Percentiles rank a stretch among this genome's conserved stretches.
Evolutionary conservation across 2,888 invertebrate genomes (phyloP).

Genomic region (Leptopilina myrica): DNA sequence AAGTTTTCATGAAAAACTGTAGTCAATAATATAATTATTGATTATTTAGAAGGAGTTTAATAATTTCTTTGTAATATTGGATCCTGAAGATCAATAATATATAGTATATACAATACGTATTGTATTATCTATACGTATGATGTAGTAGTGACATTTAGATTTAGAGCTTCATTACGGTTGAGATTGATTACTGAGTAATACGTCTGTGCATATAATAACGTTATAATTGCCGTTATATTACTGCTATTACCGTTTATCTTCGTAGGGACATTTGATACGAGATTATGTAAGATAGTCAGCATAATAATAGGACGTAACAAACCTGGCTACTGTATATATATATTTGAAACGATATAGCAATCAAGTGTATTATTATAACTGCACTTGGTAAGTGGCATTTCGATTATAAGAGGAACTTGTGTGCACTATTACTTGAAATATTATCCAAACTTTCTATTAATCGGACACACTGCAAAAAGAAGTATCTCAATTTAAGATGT

Average conservation of each 20-base stretch:
- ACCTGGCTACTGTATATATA: background rate
- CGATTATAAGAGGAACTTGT: background rate
- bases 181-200: constrained; percentile 3
- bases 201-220: constrained; percentile 53
- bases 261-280: constrained; percentile 47
- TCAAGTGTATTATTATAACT: background rate
- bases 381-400: background rate
- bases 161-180: background rate
- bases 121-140: no score
- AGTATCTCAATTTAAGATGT: no score
- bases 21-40: no score
- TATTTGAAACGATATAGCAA: background rate
- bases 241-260: constrained; percentile 57
- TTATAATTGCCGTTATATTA: constrained; percentile 61
- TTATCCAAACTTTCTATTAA: no score
- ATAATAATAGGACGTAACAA: constrained; percentile 47
- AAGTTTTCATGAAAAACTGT: no score
- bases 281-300: constrained; percentile 58
- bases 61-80: background rate
- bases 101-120: background rate
- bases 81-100: background rate
- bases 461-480: no score
- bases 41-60: background rate
- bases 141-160: background rate
- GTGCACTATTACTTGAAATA: background rate